Conservation (phyloP, 2,888 invertebrate species). For the Coecobrya sp. region DNA sequence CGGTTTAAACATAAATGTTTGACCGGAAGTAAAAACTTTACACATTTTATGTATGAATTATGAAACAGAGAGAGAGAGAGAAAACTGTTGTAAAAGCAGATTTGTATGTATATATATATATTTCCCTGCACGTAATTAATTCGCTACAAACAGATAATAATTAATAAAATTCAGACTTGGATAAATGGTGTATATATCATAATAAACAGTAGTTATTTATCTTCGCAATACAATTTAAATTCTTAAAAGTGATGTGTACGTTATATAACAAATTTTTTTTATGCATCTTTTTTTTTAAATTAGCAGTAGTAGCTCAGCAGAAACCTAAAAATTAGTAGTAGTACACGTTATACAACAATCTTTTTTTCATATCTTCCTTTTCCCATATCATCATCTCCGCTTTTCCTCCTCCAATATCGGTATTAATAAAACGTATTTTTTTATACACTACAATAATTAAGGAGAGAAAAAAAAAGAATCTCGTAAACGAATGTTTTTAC, state of each 20-base stretch:
- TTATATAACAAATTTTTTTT: constrained; percentile 23
- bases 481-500: no score
- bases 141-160: constrained; percentile 74
- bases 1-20: no score
- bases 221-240: constrained; percentile 35
- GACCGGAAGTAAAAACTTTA: no score
- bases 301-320: no score
- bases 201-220: constrained; percentile 40
- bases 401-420: no score
- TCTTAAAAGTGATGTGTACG: background rate
- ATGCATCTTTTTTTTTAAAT: background rate
- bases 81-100: background rate
- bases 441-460: no score
- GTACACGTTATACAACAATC: no score
- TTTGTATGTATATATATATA: background rate
- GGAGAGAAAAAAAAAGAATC: no score
- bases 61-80: background rate
- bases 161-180: constrained; percentile 82
- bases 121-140: constrained; percentile 38
- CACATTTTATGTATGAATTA: background rate
- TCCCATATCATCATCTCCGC: no score
- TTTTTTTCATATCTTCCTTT: no score
- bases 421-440: no score
- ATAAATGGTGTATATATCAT: constrained; percentile 72
- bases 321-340: no score